These are phyloP conservation scores for Morus bassanus DNA, from an alignment of 2,797 vertebrate genomes.

Conservation along the genomic window DNA sequence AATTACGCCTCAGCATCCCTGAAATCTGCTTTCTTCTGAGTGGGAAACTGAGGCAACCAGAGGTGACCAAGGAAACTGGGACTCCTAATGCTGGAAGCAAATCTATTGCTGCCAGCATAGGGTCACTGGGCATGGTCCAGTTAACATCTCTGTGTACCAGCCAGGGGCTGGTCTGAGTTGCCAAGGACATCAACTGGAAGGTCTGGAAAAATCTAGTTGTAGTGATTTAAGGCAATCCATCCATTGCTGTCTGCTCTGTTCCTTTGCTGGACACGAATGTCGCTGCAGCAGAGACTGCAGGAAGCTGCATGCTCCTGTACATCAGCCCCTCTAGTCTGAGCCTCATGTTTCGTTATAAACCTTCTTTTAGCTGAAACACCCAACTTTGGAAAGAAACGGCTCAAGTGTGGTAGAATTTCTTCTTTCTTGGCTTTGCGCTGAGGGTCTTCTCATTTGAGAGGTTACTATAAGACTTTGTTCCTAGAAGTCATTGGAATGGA, in stretches of 20 bases:
- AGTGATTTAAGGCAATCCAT: background rate
- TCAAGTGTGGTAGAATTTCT: background rate
- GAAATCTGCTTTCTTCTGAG: background rate
- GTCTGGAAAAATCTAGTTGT: background rate
- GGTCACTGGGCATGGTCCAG: background rate
- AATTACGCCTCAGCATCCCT: background rate
- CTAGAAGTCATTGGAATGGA: background rate
- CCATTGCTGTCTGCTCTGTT: background rate
- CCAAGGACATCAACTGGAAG: background rate
- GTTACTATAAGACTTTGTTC: background rate
- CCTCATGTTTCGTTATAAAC: accelerated
- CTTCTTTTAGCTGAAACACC: background rate
- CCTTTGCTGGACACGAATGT: background rate
- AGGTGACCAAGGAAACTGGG: background rate
- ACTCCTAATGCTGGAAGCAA: background rate
- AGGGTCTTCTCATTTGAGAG: background rate
- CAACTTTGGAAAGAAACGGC: background rate
- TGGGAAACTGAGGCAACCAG: background rate
- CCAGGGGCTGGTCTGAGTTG: background rate
- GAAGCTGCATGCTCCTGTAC: background rate
- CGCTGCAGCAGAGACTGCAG: background rate
- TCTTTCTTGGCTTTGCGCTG: background rate
- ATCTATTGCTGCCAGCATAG: background rate
- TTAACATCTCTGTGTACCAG: background rate
- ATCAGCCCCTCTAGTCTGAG: background rate